Percentiles rank a stretch among this genome's conserved stretches.
These are phyloP conservation scores for Criorhina ranunculi DNA, from an alignment of 2,888 invertebrate species.

Conservation along the genomic window DNA sequence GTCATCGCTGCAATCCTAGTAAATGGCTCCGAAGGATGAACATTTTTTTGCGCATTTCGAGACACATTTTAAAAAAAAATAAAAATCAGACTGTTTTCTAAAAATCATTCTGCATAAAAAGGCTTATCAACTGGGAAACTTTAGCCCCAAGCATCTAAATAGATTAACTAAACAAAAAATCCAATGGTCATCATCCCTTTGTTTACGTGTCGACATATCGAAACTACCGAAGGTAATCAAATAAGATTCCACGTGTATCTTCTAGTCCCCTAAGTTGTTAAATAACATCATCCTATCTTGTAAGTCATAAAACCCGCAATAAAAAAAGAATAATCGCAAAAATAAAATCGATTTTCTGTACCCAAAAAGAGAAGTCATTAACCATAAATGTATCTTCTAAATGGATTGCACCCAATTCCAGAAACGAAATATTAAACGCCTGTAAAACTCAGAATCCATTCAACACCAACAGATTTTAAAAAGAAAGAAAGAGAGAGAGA, in stretches of 20 bases:
- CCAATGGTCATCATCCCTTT: too few species aligned
- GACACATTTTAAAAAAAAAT: too few species aligned
- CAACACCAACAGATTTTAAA: slow-evolving; percentile 42
- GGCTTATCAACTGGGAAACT: too few species aligned
- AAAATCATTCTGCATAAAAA: too few species aligned
- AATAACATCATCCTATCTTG: neutral
- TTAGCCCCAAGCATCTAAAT: too few species aligned
- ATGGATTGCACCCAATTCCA: slow-evolving; percentile 44
- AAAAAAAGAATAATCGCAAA: slow-evolving; percentile 14
- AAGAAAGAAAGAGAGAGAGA: slow-evolving; percentile 6
- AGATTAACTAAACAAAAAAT: too few species aligned
- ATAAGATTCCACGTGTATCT: neutral
- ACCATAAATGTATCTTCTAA: slow-evolving; percentile 30
- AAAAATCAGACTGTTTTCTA: too few species aligned
- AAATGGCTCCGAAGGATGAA: too few species aligned
- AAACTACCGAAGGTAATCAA: neutral
- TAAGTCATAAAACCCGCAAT: slow-evolving; percentile 1
- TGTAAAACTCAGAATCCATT: slow-evolving; percentile 47
- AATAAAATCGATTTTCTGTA: slow-evolving; percentile 55
- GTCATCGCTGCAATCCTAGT: too few species aligned
- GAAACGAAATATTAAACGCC: slow-evolving; percentile 42
- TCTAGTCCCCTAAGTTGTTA: neutral
- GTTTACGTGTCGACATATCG: too few species aligned
- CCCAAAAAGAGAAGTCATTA: slow-evolving; percentile 42
- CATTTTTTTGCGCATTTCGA: too few species aligned